phyloP scores from a whole-genome alignment of 37 sponge, comb jelly and placozoan species.

The Ephydatia muelleri region DNA sequence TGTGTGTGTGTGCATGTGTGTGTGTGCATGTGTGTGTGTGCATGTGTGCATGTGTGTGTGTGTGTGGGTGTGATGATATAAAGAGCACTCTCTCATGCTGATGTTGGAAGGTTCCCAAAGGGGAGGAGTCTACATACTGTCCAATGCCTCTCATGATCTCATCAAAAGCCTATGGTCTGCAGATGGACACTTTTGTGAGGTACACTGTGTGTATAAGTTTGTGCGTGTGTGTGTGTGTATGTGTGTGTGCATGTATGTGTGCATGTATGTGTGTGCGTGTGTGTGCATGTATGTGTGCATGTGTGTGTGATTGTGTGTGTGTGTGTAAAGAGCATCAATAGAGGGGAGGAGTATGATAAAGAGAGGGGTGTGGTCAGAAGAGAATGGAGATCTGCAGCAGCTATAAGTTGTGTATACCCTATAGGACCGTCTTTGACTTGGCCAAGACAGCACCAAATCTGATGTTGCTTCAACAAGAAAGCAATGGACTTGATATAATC shows the following conservation, averaged over 20 bases:
- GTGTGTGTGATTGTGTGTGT: background rate
- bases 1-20: no score
- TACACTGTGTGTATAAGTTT: background rate
- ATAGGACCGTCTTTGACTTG: conserved; percentile 63
- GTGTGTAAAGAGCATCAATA: background rate
- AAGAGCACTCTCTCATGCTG: no score
- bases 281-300: background rate
- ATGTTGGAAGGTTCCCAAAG: conserved; percentile 59
- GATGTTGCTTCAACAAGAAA: conserved; percentile 55
- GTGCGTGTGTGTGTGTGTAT: no score
- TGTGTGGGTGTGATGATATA: no score
- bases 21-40: no score
- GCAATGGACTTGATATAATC: conserved; percentile 32
- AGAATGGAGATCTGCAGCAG: no score
- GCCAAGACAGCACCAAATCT: conserved; percentile 26
- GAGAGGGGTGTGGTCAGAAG: background rate
- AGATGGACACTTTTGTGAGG: conserved; percentile 68
- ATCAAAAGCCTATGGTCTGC: conserved; percentile 52
- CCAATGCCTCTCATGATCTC: conserved; percentile 66
- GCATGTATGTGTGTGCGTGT: background rate
- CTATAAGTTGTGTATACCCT: background rate
- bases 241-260: no score
- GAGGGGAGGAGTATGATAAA: background rate
- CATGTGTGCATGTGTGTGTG: no score
- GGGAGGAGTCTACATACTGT: conserved; percentile 58